A percentile compares a stretch with the other conserved stretches of the same genome.
phyloP scores from a whole-genome alignment of 2,797 vertebrate species.

The Silurus aristotelis region DNA sequence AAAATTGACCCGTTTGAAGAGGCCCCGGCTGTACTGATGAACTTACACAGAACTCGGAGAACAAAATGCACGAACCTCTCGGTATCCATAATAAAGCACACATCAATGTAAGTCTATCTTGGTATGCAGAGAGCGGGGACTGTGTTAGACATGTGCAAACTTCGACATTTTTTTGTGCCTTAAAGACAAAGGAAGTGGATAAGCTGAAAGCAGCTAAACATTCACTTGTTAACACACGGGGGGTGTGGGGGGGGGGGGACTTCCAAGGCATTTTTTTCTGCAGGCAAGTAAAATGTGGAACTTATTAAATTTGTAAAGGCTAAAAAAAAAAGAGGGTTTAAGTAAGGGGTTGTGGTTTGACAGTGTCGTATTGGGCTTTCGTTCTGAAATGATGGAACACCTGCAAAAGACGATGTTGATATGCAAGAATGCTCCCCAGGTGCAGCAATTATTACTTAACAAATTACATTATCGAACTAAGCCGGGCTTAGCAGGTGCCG shows the following conservation, averaged over 20 bases:
- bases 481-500: conserved; percentile 45
- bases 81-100: not conserved
- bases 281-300: not conserved
- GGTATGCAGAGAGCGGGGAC: not conserved
- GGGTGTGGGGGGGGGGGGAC: not conserved
- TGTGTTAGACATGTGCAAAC: not conserved
- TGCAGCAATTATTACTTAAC: conserved; percentile 67
- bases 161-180: not conserved
- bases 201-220: not conserved
- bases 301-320: not conserved
- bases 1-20: conserved; percentile 11
- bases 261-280: not conserved
- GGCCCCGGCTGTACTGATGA: conserved; percentile 33
- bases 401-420: conserved; percentile 64
- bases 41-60: not conserved
- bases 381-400: conserved; percentile 55
- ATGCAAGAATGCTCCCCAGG: conserved; percentile 61
- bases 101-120: not conserved
- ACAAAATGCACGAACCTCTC: not conserved
- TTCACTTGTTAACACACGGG: not conserved
- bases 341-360: not conserved
- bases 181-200: not conserved
- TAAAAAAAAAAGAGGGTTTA: too few species aligned
- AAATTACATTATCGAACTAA: conserved; percentile 60
- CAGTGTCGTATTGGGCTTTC: conserved; percentile 16